Evolutionary conservation across 2,113 vertebrate genomes (phyloP).

Genomic region (Felis catus): DNA sequence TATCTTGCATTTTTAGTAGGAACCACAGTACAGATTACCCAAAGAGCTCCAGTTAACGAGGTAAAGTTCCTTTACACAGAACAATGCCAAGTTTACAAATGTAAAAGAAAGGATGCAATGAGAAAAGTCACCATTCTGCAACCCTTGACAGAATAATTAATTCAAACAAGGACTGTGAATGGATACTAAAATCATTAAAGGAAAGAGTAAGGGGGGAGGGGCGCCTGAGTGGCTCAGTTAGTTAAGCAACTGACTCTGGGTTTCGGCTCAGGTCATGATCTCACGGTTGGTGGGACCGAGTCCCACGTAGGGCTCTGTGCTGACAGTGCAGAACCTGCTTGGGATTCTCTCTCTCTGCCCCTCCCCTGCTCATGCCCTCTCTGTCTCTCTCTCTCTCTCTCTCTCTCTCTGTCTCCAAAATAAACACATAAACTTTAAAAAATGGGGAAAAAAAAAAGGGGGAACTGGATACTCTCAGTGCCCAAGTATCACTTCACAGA

Average conservation of each 20-base stretch:
- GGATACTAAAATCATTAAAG: not conserved
- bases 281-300: not conserved
- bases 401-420: not conserved
- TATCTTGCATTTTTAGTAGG: not conserved
- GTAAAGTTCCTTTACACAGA: not conserved
- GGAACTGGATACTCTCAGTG: not conserved
- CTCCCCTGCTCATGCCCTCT: not conserved
- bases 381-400: not conserved
- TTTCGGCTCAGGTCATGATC: not conserved
- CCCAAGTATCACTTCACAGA: constrained; percentile 2
- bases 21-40: constrained; percentile 8
- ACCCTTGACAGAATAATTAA: not conserved
- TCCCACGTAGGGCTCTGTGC: too few species aligned
- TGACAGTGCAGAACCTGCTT: too few species aligned
- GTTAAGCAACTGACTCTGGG: not conserved
- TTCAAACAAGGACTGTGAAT: not conserved
- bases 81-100: not conserved
- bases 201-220: not conserved
- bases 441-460: not conserved
- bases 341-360: not conserved
- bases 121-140: not conserved
- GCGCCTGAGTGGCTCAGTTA: not conserved
- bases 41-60: not conserved
- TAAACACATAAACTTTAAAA: not conserved
- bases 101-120: not conserved